Evolutionary conservation across 2,797 vertebrate genomes (phyloP).

Genomic region (Neoniphon sammara): DNA sequence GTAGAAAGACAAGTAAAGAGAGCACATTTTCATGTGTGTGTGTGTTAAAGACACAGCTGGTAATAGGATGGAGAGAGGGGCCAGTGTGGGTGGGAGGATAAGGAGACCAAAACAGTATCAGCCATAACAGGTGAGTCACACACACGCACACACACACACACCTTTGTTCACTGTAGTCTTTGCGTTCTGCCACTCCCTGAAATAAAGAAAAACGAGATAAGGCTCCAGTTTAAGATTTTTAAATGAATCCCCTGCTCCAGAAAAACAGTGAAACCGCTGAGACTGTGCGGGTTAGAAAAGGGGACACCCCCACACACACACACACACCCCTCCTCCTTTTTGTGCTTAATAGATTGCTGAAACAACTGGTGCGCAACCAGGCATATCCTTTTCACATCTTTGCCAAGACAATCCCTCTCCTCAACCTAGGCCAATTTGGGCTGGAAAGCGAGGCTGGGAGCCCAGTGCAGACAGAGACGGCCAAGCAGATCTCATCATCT

Average conservation of each 20-base stretch:
- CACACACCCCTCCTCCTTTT: constrained; percentile 10
- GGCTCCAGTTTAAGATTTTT: constrained; percentile 34
- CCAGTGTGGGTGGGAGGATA: constrained; percentile 63
- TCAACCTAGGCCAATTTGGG: constrained; percentile 72
- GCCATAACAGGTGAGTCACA: constrained; percentile 72
- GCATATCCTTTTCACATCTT: constrained; percentile 74
- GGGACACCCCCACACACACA: constrained; percentile 42
- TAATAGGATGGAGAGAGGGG: constrained; percentile 54
- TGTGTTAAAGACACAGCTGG: constrained; percentile 55
- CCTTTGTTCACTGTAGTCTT: constrained; percentile 38
- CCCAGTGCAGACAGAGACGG: constrained; percentile 46
- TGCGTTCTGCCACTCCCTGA: constrained; percentile 51
- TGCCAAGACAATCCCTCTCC: constrained; percentile 76
- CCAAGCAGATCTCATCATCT: constrained; percentile 64
- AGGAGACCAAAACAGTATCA: constrained; percentile 58
- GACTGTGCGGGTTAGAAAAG: constrained; percentile 33
- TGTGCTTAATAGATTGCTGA: constrained; percentile 74
- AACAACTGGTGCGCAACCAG: constrained; percentile 70
- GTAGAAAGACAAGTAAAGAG: constrained; percentile 28
- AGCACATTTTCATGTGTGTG: constrained; percentile 42
- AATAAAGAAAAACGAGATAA: constrained; percentile 49
- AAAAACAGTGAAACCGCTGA: neutral
- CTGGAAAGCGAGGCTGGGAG: constrained; percentile 47
- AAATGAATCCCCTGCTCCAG: constrained; percentile 46
- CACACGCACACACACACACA: constrained; percentile 19